A percentile compares a stretch with the other conserved stretches of the same genome.
Conservation (phyloP, 2,888 invertebrate genomes). For the Zygothrica quintamaculata region DNA sequence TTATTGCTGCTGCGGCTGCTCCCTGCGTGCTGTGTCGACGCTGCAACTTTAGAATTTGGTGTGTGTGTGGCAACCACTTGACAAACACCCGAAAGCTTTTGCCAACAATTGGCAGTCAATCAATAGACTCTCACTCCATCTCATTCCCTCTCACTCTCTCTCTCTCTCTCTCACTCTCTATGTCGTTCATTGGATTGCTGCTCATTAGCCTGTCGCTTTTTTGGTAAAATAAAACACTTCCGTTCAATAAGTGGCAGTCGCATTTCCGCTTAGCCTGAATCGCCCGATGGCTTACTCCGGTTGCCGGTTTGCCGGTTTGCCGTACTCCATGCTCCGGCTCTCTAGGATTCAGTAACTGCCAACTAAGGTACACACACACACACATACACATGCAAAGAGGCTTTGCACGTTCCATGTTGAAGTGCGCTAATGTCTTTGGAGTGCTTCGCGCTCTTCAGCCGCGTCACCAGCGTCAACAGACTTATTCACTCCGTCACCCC, state of each 20-base stretch:
- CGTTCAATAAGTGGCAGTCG: slow-evolving; percentile 70
- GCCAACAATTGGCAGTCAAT: slow-evolving; percentile 59
- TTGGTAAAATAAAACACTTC: slow-evolving; percentile 71
- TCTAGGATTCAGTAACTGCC: background rate
- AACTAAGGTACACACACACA: background rate
- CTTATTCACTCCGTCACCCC: slow-evolving; percentile 10
- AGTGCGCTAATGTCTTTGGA: slow-evolving; percentile 83
- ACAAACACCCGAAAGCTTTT: slow-evolving; percentile 77
- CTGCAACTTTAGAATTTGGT: slow-evolving; percentile 12
- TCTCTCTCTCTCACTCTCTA: slow-evolving; percentile 15
- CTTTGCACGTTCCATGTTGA: slow-evolving; percentile 42
- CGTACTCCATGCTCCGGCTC: background rate
- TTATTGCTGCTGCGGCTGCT: too few relatives aligned
- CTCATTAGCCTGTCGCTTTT: slow-evolving; percentile 65
- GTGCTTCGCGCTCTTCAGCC: slow-evolving; percentile 78
- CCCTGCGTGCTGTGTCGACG: background rate
- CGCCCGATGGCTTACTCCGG: slow-evolving; percentile 17
- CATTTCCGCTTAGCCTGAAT: slow-evolving; percentile 67
- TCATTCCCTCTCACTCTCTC: background rate
- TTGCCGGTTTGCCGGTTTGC: slow-evolving; percentile 1
- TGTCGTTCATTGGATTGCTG: slow-evolving; percentile 6
- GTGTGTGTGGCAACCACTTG: slow-evolving; percentile 50
- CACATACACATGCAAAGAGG: background rate
- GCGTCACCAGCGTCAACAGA: slow-evolving; percentile 20
- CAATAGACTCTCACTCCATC: slow-evolving; percentile 37